Percentiles rank a stretch among this genome's conserved stretches.
Conservation (phyloP, 2,888 invertebrate genomes). For the Sthenelais limicola region DNA sequence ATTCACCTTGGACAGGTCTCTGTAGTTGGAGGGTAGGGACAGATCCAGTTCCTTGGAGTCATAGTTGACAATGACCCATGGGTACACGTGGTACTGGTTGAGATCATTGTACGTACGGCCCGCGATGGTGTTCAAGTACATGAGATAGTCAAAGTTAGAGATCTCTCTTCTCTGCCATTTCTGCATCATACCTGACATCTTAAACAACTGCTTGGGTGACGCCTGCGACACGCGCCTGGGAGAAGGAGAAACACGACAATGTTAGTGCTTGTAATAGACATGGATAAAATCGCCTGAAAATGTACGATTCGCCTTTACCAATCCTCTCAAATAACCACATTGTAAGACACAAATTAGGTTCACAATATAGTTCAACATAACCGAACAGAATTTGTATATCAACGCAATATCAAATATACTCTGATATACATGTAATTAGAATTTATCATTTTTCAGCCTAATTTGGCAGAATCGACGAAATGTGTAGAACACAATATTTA, state of each 20-base stretch:
- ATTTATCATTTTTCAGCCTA: no score
- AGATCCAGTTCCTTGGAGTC: slow-evolving; percentile 95
- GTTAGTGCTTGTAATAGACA: no score
- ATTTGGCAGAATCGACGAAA: no score
- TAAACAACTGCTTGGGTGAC: slow-evolving; percentile 98
- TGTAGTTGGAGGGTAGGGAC: slow-evolving; percentile 95
- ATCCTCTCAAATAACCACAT: no score
- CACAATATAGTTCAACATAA: no score
- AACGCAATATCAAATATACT: no score
- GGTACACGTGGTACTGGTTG: slow-evolving; percentile 99
- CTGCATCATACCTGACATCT: slow-evolving; percentile 99
- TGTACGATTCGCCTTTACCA: no score
- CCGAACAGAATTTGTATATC: no score
- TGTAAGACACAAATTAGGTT: no score
- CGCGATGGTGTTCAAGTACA: slow-evolving; percentile 99
- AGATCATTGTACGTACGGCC: slow-evolving; percentile 99
- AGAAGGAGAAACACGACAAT: not conserved
- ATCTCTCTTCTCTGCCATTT: slow-evolving; percentile 99
- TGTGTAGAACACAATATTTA: no score
- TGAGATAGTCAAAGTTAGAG: slow-evolving; percentile 99
- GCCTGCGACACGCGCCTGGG: slow-evolving; percentile 94
- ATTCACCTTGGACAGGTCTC: slow-evolving; percentile 84
- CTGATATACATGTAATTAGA: no score
- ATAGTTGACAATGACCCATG: slow-evolving; percentile 99
- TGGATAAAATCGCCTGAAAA: no score